phyloP scores from a whole-genome alignment of 2,113 vertebrate species.

The Sclerurus mexicanus region DNA sequence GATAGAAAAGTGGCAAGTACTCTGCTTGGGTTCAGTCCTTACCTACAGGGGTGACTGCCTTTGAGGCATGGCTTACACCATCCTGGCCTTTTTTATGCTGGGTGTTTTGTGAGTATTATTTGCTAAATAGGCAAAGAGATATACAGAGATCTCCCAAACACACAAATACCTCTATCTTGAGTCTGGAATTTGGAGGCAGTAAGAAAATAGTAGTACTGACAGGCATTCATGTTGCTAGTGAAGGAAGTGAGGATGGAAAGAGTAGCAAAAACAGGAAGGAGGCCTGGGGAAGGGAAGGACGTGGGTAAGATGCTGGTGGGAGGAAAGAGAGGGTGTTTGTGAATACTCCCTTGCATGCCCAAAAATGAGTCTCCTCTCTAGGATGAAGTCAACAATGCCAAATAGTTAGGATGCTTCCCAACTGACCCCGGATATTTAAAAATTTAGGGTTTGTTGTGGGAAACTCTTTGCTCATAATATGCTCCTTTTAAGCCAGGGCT shows the following conservation, averaged over 20 bases:
- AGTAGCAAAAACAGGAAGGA: background rate
- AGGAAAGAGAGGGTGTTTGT: background rate
- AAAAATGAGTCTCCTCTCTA: background rate
- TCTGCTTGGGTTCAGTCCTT: background rate
- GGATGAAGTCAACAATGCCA: background rate
- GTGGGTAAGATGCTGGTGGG: background rate
- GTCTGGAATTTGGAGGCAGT: background rate
- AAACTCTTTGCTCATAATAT: fast-evolving
- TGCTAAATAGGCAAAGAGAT: background rate
- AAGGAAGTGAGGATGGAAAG: background rate
- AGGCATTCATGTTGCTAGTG: background rate
- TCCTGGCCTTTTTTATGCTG: background rate
- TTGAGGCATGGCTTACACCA: background rate
- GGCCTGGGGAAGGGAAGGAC: background rate
- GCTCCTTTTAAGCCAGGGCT: background rate
- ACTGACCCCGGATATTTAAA: background rate
- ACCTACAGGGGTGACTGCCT: background rate
- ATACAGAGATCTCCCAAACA: background rate
- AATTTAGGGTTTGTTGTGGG: background rate
- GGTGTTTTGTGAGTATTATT: background rate
- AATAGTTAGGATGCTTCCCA: background rate
- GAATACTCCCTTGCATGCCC: background rate
- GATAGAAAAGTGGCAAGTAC: background rate
- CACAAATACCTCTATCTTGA: background rate
- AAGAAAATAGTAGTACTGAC: background rate